A percentile compares a stretch with the other conserved stretches of the same genome.
phyloP scores from a whole-genome alignment of 2,888 invertebrate species.

The Drosophila multiciliata region DNA sequence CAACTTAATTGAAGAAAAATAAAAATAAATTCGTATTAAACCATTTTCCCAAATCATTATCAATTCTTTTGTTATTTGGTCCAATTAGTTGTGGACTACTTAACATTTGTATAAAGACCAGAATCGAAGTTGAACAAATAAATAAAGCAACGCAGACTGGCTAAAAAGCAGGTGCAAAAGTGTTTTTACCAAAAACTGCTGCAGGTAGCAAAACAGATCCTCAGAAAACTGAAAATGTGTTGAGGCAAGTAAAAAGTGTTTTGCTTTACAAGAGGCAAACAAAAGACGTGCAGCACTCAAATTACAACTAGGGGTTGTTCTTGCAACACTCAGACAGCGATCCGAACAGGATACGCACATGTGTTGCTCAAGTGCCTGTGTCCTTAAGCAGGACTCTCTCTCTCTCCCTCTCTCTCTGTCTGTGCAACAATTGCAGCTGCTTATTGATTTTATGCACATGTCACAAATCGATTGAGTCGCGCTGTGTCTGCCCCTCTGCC shows the following conservation, averaged over 20 bases:
- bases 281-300: conserved; percentile 2
- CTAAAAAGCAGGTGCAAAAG: conserved; percentile 35
- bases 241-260: conserved; percentile 17
- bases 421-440: conserved; percentile 36
- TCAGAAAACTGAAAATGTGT: conserved; percentile 10
- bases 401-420: background rate
- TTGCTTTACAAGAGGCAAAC: background rate
- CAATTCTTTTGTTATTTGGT: background rate
- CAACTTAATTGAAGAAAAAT: background rate
- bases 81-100: conserved; percentile 29
- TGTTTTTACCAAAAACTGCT: conserved; percentile 4
- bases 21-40: background rate
- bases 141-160: background rate
- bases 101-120: conserved; percentile 23
- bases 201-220: conserved; percentile 28
- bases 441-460: conserved; percentile 67
- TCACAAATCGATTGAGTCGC: conserved; percentile 52
- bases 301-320: conserved; percentile 24
- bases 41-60: background rate
- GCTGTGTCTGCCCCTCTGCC: too few relatives aligned
- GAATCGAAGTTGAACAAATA: conserved; percentile 2
- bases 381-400: conserved; percentile 28
- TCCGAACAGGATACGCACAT: conserved; percentile 20
- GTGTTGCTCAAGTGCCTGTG: conserved; percentile 20
- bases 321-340: background rate